A percentile compares a stretch with the other conserved stretches of the same genome.
Conservation (phyloP, 1,140 invertebrate genomes). For the Aporrectodea caliginosa region DNA sequence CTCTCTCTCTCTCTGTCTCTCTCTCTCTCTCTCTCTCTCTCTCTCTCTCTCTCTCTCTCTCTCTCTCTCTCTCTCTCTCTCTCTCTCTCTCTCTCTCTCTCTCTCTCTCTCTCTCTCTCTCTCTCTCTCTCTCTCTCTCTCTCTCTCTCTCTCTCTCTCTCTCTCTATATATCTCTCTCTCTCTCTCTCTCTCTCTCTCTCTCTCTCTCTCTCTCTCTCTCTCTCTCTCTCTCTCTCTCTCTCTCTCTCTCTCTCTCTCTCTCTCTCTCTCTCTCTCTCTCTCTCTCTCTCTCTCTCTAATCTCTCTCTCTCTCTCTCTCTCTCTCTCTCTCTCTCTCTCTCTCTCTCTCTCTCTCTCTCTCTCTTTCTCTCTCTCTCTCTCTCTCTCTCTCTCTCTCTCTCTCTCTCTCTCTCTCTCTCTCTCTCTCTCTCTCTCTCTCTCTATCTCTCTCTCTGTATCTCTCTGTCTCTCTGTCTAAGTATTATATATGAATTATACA, state of each 20-base stretch:
- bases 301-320: background rate
- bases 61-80: background rate
- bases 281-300: background rate
- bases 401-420: background rate
- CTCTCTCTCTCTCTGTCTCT: background rate
- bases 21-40: background rate
- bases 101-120: background rate
- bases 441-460: background rate
- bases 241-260: background rate
- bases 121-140: background rate
- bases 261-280: background rate
- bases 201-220: too few relatives aligned
- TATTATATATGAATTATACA: too few relatives aligned
- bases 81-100: background rate
- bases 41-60: conserved; percentile 1
- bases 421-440: background rate
- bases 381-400: background rate
- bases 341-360: background rate
- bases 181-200: background rate
- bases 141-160: background rate
- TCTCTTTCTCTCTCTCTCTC: background rate
- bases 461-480: background rate
- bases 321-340: background rate
- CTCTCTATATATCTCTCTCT: background rate
- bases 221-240: background rate